Evolutionary conservation across 2,113 vertebrate species (phyloP).

Genomic region (Vulpes lagopus): DNA sequence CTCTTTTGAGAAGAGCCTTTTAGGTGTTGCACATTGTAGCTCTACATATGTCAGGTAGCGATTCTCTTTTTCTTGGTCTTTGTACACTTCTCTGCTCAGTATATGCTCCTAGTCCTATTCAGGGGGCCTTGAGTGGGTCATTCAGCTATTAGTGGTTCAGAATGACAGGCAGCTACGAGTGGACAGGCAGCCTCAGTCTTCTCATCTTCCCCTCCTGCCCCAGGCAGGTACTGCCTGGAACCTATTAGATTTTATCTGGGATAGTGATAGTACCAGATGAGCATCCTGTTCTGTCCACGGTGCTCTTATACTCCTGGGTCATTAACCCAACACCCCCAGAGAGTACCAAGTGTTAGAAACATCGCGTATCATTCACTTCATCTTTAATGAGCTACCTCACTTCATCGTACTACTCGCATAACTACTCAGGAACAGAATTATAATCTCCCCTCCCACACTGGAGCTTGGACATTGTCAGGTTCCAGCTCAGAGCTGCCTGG

Average conservation of each 20-base stretch:
- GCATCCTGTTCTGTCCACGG: not conserved
- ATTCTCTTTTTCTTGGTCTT: not conserved
- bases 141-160: not conserved
- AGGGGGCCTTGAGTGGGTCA: not conserved
- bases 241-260: not conserved
- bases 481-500: not conserved
- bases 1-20: slow-evolving; percentile 36
- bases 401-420: not conserved
- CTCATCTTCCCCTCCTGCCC: slow-evolving; percentile 1
- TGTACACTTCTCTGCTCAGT: not conserved
- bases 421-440: not conserved
- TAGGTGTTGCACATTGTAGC: not conserved
- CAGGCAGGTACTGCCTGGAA: not conserved
- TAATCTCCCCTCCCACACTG: not conserved
- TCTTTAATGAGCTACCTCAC: not conserved
- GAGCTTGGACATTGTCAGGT: not conserved
- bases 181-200: not conserved
- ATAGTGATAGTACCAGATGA: not conserved
- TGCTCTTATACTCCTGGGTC: not conserved
- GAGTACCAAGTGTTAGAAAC: not conserved
- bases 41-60: not conserved
- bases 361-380: not conserved
- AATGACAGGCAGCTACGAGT: not conserved
- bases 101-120: not conserved
- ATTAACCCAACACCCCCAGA: not conserved